Conservation (phyloP, 30 jellyfish, hydroid and myxozoan species). For the Clytia hemisphaerica region DNA sequence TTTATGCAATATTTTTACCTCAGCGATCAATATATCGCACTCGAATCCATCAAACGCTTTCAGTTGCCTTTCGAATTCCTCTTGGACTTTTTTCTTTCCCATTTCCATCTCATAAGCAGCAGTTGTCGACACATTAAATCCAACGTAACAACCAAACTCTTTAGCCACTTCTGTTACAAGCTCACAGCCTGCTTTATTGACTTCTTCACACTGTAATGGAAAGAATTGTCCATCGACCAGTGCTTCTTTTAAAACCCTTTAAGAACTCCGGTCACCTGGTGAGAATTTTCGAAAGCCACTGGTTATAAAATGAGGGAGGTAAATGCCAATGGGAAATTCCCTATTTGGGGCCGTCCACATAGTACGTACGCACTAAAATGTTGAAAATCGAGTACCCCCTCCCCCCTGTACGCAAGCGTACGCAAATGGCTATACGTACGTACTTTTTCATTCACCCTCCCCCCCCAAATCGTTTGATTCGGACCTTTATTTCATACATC, state of each 20-base stretch:
- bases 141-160: slow-evolving; percentile 56
- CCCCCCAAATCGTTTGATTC: too few relatives aligned
- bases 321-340: too few relatives aligned
- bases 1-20: slow-evolving; percentile 5
- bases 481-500: too few relatives aligned
- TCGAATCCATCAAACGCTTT: slow-evolving; percentile 21
- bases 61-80: slow-evolving; percentile 2
- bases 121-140: slow-evolving; percentile 23
- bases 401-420: too few relatives aligned
- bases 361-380: too few relatives aligned
- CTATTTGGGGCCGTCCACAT: too few relatives aligned
- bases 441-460: too few relatives aligned
- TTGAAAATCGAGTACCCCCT: too few relatives aligned
- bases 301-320: neutral
- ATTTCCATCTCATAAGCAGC: neutral
- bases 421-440: too few relatives aligned
- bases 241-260: too few relatives aligned
- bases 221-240: neutral
- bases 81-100: slow-evolving; percentile 7
- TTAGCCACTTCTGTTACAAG: slow-evolving; percentile 55
- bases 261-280: neutral
- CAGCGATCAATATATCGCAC: slow-evolving; percentile 49
- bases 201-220: slow-evolving; percentile 20
- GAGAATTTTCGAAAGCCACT: neutral
- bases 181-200: slow-evolving; percentile 32